Percentiles rank a stretch among this genome's conserved stretches.
phyloP scores from a whole-genome alignment of 2,888 invertebrate genomes.

The Lymantria monacha region DNA sequence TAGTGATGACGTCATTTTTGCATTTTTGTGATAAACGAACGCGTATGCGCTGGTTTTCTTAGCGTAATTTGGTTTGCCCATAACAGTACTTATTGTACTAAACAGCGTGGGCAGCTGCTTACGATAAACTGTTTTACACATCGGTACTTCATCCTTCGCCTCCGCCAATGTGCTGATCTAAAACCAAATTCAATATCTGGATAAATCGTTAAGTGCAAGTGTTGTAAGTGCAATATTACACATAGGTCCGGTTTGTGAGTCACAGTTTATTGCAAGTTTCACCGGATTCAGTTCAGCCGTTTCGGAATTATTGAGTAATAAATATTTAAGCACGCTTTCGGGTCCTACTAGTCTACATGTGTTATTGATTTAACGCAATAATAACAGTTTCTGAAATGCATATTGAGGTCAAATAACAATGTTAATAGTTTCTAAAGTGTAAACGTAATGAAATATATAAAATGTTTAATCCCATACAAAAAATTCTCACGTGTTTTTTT shows the following conservation, averaged over 20 bases:
- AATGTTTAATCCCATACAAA: too few species aligned
- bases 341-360: conserved; percentile 13
- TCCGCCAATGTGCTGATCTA: conserved; percentile 7
- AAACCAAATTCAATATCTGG: conserved; percentile 17
- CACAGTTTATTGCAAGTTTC: conserved; percentile 16
- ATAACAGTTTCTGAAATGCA: conserved; percentile 3
- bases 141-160: background rate
- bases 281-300: conserved; percentile 22
- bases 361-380: conserved; percentile 9
- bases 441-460: too few species aligned
- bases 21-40: background rate
- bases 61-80: background rate
- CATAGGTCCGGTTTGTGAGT: conserved; percentile 10
- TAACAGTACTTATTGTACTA: background rate
- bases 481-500: too few species aligned
- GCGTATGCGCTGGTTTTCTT: background rate
- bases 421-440: too few species aligned
- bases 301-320: conserved; percentile 24
- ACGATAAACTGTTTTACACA: background rate
- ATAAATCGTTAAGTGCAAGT: conserved; percentile 5
- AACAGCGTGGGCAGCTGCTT: background rate
- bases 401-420: conserved; percentile 3
- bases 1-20: conserved; percentile 2
- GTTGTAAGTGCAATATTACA: conserved; percentile 1
- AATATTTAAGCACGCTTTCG: conserved; percentile 25